A percentile compares a stretch with the other conserved stretches of the same genome.
Conservation (phyloP, 2,888 invertebrate genomes). For the Agonopterix subpropinquella region DNA sequence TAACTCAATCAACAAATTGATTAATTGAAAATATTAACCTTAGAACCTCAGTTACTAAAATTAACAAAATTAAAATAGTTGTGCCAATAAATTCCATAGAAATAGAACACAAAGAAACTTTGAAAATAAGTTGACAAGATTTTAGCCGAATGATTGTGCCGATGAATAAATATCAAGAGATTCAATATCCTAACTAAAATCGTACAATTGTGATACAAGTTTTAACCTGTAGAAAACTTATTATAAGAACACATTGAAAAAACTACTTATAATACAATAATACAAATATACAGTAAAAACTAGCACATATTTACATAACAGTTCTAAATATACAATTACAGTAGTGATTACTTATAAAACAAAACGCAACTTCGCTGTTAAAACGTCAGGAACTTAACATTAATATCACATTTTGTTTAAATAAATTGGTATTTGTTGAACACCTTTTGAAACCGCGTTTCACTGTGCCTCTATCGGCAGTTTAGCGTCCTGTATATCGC, state of each 20-base stretch:
- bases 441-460: no score
- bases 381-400: constrained; percentile 39
- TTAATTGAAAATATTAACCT: constrained; percentile 6
- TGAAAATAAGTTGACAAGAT: neutral
- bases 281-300: constrained; percentile 5
- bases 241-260: constrained; percentile 4
- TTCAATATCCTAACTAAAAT: neutral
- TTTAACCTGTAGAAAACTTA: constrained; percentile 2
- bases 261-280: constrained; percentile 16
- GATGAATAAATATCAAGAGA: neutral
- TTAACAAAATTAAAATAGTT: no score
- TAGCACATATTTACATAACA: neutral
- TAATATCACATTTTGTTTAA: constrained; percentile 57
- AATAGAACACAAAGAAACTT: neutral
- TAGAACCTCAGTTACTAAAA: no score
- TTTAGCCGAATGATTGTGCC: no score
- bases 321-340: constrained; percentile 16
- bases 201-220: constrained; percentile 3
- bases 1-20: constrained; percentile 4
- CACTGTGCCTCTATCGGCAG: no score
- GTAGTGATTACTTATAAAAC: constrained; percentile 2
- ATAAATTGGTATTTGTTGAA: constrained; percentile 3
- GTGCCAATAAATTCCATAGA: neutral
- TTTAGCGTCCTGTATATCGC: no score
- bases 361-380: constrained; percentile 19